These are phyloP conservation scores for Xylocopa sonorina DNA, from an alignment of 1,140 invertebrate genomes.

Conservation along the genomic window DNA sequence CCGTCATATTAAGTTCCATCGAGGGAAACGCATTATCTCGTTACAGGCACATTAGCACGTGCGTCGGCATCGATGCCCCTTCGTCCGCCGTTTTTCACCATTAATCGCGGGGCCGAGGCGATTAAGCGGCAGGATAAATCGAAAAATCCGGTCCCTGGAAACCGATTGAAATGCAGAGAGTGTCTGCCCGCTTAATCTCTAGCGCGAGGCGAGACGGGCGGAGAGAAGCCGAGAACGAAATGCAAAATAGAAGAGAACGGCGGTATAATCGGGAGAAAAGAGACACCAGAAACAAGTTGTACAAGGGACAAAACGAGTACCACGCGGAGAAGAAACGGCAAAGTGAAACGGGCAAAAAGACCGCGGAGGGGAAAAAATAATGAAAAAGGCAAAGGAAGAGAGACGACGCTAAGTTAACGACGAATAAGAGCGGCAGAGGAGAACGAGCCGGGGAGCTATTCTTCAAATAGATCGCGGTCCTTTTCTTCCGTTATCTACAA, in stretches of 20 bases:
- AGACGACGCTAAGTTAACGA: not conserved
- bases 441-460: too few relatives aligned
- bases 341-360: not conserved
- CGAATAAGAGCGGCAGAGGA: not conserved
- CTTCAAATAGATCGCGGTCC: too few relatives aligned
- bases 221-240: not conserved
- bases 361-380: not conserved
- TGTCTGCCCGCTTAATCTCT: not conserved
- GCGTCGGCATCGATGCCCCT: not conserved
- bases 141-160: not conserved
- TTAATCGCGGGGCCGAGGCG: not conserved
- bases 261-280: not conserved
- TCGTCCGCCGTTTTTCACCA: too few relatives aligned
- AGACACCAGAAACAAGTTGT: not conserved
- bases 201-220: not conserved
- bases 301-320: not conserved
- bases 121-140: constrained; percentile 2
- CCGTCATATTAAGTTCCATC: not conserved
- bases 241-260: constrained; percentile 19
- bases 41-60: not conserved
- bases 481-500: too few relatives aligned
- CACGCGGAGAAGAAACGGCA: not conserved
- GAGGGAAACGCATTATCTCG: not conserved
- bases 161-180: constrained; percentile 23
- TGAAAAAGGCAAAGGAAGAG: not conserved